Percentiles rank a stretch among this genome's conserved stretches.
Conservation (phyloP, 2,113 vertebrate genomes). For the Protobothrops mucrosquamatus region DNA sequence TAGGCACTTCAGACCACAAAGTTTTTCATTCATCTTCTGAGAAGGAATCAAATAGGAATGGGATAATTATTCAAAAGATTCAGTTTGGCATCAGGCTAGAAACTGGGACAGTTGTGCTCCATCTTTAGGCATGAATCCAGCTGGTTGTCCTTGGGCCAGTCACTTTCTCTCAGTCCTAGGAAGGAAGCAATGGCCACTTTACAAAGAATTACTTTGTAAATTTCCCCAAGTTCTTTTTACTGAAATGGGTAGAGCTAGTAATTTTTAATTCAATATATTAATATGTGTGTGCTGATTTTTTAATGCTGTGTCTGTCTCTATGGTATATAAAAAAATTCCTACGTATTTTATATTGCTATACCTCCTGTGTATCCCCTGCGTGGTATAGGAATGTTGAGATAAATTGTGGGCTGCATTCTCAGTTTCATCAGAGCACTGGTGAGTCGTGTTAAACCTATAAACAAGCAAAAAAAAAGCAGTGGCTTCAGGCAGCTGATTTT, state of each 20-base stretch:
- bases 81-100: neutral
- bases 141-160: neutral
- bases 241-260: conserved; percentile 12
- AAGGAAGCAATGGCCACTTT: neutral
- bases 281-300: neutral
- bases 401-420: neutral
- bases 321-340: neutral
- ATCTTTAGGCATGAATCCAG: neutral
- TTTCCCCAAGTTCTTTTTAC: conserved; percentile 2
- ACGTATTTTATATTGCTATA: neutral
- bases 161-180: neutral
- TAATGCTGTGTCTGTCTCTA: neutral
- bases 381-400: neutral
- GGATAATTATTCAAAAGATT: conserved; percentile 52
- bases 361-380: neutral
- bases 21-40: accelerated
- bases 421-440: neutral
- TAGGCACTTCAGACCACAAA: neutral
- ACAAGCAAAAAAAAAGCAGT: neutral
- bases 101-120: neutral
- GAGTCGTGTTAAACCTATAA: neutral
- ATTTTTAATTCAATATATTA: neutral
- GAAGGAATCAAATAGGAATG: conserved; percentile 8
- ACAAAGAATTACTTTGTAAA: conserved; percentile 36
- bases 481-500: neutral